Base-by-base conservation (phyloP, 2,888 invertebrate genomes). In the Ecliptopera silaceata region DNA sequence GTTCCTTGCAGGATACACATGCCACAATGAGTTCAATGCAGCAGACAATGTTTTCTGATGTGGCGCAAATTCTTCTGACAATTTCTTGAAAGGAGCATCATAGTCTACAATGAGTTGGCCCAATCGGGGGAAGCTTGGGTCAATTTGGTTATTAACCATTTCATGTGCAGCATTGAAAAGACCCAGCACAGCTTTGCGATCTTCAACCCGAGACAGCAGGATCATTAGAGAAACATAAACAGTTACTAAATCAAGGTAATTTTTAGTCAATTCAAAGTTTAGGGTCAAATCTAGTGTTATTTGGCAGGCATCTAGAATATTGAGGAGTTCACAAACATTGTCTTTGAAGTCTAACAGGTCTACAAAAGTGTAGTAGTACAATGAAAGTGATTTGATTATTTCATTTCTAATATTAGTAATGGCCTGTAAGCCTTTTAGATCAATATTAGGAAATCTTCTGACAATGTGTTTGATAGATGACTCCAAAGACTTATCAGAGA, bases 291-390 rank as follows among this genome's bases (percentile, higher is more conserved):
- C 99, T 70, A 99, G 90, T 71, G 97, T 96, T 32, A 99, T 94
- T 79, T 98, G 98, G 77, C 97, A 98, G 1, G 98, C 97, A 90
- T 99, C 98, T 95, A 99, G 98, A 15, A 97, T 97, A 10, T 99
- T 99, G 0, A 97, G 90, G 55, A 97, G 89, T 80, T 97, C 97
- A 77, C 96, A 96, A 0, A 97, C 97, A 92, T 97, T 96, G 78
- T 98, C 98, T 88, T 98, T 99, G 76, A 99, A 97, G 81, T 99
- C 99, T 52, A 99, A 91, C 39, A 99, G 93, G 92, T 99, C 99
- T 10, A 99, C 99, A 91, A 99, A 99, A 0, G 99, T 99, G 81
- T 98, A 98, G 80, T 99, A 99, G 80, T 99, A 99, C 5, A 99
- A 86, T 0, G 98, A 98, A 1, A 99, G 90, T 0, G 98, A 97